Percentiles rank a stretch among this genome's conserved stretches.
phyloP scores from a whole-genome alignment of 2,888 invertebrate species.

The Cataglyphis cursor region DNA sequence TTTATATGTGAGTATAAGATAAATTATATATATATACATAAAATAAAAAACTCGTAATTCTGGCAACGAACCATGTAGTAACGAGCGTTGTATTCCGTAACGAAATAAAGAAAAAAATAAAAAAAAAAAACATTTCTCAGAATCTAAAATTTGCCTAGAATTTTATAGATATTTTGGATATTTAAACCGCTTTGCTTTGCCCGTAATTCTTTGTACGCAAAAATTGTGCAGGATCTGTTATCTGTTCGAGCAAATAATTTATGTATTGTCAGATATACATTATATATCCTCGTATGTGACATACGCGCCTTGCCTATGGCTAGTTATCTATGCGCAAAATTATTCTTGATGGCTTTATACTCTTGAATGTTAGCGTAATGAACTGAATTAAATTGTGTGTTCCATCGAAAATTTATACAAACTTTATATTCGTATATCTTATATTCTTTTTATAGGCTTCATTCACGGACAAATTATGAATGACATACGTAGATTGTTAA shows the following conservation, averaged over 20 bases:
- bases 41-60: constrained; percentile 8
- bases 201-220: not conserved
- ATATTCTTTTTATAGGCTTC: constrained; percentile 9
- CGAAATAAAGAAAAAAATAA: not conserved
- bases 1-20: not conserved
- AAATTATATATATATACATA: not conserved
- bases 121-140: not conserved
- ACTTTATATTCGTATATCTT: not conserved
- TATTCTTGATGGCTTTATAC: constrained; percentile 32
- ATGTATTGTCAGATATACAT: constrained; percentile 1
- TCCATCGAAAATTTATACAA: constrained; percentile 30
- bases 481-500: not conserved
- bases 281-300: not conserved
- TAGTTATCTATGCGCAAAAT: constrained; percentile 14
- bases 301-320: not conserved
- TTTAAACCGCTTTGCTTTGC: not conserved
- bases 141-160: not conserved
- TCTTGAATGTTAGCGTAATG: constrained; percentile 41
- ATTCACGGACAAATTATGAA: not conserved
- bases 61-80: constrained; percentile 29
- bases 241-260: constrained; percentile 22
- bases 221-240: not conserved
- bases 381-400: constrained; percentile 5
- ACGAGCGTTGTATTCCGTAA: constrained; percentile 30
- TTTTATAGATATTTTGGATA: constrained; percentile 36